Percentiles rank a stretch among this genome's conserved stretches.
Conservation (phyloP, 2,888 invertebrate species). For the Drosophila testacea region DNA sequence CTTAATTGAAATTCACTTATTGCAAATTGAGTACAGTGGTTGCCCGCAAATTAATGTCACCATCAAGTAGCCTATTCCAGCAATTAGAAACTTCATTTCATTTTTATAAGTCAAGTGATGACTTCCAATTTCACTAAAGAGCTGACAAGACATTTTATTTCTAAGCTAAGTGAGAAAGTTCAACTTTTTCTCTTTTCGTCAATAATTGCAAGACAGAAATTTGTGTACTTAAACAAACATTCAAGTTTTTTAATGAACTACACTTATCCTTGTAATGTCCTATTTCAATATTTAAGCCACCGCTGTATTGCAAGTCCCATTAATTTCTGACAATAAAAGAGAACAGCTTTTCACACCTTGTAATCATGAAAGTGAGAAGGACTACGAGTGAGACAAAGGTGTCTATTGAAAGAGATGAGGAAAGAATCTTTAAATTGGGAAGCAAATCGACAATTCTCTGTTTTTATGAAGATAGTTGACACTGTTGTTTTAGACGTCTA, state of each 20-base stretch:
- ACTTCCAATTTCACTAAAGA: background rate
- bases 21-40: constrained; percentile 17
- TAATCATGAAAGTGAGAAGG: background rate
- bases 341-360: background rate
- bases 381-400: background rate
- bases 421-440: background rate
- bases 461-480: background rate
- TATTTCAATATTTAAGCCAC: background rate
- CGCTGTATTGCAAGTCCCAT: background rate
- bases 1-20: constrained; percentile 11
- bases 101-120: background rate
- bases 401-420: background rate
- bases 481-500: constrained; percentile 6
- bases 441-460: background rate
- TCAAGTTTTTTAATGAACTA: no score
- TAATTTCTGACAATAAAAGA: background rate
- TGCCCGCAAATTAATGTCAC: constrained; percentile 12
- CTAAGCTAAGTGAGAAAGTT: background rate
- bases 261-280: no score
- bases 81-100: background rate
- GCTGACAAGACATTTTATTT: background rate
- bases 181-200: no score
- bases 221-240: no score
- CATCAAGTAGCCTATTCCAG: background rate
- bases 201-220: no score